Evolutionary conservation across 1,140 invertebrate genomes (phyloP).

Genomic region (Pinna nobilis): DNA sequence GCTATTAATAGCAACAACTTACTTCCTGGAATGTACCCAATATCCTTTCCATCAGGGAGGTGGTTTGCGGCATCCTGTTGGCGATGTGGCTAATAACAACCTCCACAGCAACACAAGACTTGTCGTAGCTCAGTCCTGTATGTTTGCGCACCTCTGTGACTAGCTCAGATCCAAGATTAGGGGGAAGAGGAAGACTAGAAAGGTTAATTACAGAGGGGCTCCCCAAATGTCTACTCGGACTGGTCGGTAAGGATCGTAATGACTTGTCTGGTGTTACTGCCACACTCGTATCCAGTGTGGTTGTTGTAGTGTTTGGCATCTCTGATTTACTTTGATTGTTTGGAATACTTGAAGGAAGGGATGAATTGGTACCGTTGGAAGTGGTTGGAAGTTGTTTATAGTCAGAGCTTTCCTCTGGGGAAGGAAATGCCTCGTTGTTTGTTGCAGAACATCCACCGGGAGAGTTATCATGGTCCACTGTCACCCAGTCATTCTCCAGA

Average conservation of each 20-base stretch:
- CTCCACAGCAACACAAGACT: conserved; percentile 88
- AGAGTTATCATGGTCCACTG: too few relatives aligned
- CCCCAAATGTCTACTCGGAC: conserved; percentile 24
- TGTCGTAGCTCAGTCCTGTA: conserved; percentile 89
- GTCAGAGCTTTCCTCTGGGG: too few relatives aligned
- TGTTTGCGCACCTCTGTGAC: conserved; percentile 82
- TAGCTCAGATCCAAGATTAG: conserved; percentile 62
- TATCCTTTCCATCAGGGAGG: conserved; percentile 59
- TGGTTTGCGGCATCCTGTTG: conserved; percentile 56
- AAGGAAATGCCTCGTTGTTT: too few relatives aligned
- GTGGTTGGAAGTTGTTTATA: too few relatives aligned
- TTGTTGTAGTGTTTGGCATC: background rate
- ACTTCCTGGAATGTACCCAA: conserved; percentile 54
- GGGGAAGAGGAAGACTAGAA: conserved; percentile 39
- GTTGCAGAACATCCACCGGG: too few relatives aligned
- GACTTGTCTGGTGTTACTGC: background rate
- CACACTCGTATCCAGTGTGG: background rate
- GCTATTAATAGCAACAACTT: too few relatives aligned
- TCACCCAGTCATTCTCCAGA: too few relatives aligned
- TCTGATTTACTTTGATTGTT: too few relatives aligned
- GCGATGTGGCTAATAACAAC: conserved; percentile 80
- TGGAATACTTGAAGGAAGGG: too few relatives aligned
- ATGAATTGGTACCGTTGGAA: too few relatives aligned
- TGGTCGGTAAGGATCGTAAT: conserved; percentile 1
- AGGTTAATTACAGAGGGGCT: conserved; percentile 35